Base-by-base conservation (phyloP, 2,888 invertebrate genomes). In the Euspilapteryx auroguttella region DNA sequence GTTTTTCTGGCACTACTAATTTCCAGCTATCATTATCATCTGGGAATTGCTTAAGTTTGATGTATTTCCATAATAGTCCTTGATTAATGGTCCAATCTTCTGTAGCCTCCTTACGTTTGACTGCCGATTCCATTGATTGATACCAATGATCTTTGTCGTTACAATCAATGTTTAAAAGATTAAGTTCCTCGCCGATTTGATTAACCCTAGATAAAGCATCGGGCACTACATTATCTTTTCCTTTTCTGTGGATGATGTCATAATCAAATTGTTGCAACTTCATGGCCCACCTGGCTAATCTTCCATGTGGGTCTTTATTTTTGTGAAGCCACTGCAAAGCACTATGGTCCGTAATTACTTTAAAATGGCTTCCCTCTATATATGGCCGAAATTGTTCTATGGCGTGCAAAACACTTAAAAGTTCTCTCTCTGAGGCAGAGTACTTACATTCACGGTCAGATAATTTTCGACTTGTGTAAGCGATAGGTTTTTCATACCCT, bases 391-490 rank as follows among this genome's bases (percentile, higher is more conserved):
- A 35, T 11, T 35, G 31, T 20, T 42, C 41, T 3, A 48, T 28
- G 2, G 33, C 29, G 24, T 41, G 41, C 4, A 48, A 4, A 12
- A 46, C 33, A 2, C 38, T 42, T 3, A 43, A 29, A 21, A 38
- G 31, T 32, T 49, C 48, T 22, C 33, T 11, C 30, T 50, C 46
- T 5, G 40, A 40, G 2, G 39, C 36, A 2, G 39, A 17, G 20
- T 29, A 29, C 3, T 17, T 24, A 3, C 8, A 9, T 12, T 29
- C 29, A 9, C 20, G 4, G 2, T 15, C 29, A 3, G 24, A 8
- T 12, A 28, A 8, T 23, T 4, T 23, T 3, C 28, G 9, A 6
- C 11, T 15, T 5, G 9, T 12, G n/a, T 28, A 28, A 1, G 28
- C 28, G 1, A 28, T 11, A 7, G 23, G 15, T 10, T 20, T 15